phyloP scores from a whole-genome alignment of 2,113 vertebrate genomes.

The Chlamydotis undulata region DNA sequence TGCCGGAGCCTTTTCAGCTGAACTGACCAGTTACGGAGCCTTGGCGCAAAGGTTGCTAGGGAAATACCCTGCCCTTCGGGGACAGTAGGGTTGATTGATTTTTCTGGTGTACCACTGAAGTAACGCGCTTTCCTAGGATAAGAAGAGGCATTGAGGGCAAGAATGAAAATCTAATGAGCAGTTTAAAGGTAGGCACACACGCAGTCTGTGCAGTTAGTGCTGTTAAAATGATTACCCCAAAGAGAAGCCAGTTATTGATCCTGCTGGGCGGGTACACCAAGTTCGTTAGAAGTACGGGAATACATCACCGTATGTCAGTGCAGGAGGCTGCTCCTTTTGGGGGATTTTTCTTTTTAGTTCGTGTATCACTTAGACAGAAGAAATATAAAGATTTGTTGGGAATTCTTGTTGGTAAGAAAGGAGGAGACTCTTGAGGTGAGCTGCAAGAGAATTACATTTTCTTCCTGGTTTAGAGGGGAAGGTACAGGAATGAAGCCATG shows the following conservation, averaged over 20 bases:
- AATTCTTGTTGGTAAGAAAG: not conserved
- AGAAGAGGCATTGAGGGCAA: not conserved
- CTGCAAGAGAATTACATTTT: not conserved
- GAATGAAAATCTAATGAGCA: not conserved
- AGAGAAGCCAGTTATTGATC: not conserved
- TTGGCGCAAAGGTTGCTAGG: not conserved
- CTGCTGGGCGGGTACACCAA: no score
- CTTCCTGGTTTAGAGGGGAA: not conserved
- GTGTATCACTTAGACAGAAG: not conserved
- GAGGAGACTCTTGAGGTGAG: not conserved
- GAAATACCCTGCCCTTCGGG: not conserved
- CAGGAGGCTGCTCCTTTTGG: not conserved
- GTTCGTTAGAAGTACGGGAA: not conserved
- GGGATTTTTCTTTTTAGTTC: not conserved
- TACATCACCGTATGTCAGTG: not conserved
- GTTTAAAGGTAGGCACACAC: not conserved
- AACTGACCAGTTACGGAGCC: not conserved
- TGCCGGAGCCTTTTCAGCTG: not conserved
- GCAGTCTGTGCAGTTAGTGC: not conserved
- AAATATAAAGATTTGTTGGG: not conserved
- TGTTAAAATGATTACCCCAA: conserved; percentile 16
- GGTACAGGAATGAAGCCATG: not conserved
- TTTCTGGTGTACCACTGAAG: not conserved
- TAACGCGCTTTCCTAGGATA: conserved; percentile 4
- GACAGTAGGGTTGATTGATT: not conserved